Evolutionary conservation across 1,140 invertebrate genomes (phyloP).

Genomic region (Drosophila mauritiana): DNA sequence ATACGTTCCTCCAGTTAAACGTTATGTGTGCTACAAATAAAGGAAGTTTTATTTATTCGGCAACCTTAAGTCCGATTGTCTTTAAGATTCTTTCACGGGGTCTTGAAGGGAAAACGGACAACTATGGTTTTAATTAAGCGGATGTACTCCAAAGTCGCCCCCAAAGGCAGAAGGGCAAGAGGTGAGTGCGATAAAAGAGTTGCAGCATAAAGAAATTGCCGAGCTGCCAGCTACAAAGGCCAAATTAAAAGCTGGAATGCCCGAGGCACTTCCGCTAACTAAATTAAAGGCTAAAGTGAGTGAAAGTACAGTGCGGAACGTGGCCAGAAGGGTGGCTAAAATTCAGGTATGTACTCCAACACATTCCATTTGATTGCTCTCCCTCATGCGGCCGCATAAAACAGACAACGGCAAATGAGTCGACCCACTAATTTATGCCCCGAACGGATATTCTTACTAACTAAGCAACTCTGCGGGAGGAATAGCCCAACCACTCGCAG

Average conservation of each 20-base stretch:
- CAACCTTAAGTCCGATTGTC: conserved; percentile 18
- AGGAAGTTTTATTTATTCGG: conserved; percentile 63
- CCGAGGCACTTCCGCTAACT: conserved; percentile 47
- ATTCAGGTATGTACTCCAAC: conserved; percentile 7
- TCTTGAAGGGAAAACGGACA: not conserved
- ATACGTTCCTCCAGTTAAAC: conserved; percentile 62
- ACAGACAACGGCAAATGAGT: conserved; percentile 35
- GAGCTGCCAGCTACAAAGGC: conserved; percentile 43
- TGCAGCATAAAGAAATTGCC: conserved; percentile 43
- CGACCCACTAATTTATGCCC: conserved; percentile 72
- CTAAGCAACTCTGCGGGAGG: conserved; percentile 59
- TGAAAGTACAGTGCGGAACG: conserved; percentile 2
- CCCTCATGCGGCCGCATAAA: conserved; percentile 39
- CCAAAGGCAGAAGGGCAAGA: conserved; percentile 5
- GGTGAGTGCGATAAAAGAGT: conserved; percentile 46
- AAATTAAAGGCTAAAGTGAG: conserved; percentile 49
- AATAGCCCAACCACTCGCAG: not conserved
- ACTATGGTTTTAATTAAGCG: conserved; percentile 54
- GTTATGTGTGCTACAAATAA: conserved; percentile 73
- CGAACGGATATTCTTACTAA: conserved; percentile 26
- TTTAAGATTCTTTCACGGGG: not conserved
- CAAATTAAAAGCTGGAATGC: conserved; percentile 50
- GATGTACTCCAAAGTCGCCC: conserved; percentile 32
- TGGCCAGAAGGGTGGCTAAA: conserved; percentile 5
- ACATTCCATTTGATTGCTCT: conserved; percentile 40